Percentiles rank a stretch among this genome's conserved stretches.
phyloP scores from a whole-genome alignment of 2,888 invertebrate genomes.

The Willowsia nigromaculata region DNA sequence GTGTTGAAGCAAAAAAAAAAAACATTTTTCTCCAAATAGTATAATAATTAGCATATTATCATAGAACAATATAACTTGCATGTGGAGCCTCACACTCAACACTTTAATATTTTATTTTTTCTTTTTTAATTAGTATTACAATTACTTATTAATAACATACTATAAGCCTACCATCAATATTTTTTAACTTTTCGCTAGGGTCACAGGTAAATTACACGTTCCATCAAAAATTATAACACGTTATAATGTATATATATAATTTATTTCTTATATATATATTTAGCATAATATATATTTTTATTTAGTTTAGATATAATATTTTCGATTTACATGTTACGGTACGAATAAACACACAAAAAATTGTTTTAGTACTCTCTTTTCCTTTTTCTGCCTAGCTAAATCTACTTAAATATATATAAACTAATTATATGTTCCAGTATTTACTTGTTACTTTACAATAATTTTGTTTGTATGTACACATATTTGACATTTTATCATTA shows the following conservation, averaged over 20 bases:
- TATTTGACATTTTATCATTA: constrained; percentile 43
- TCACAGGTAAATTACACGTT: constrained; percentile 72
- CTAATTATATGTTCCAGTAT: constrained; percentile 20
- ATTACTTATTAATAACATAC: constrained; percentile 2
- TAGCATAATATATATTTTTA: constrained; percentile 39
- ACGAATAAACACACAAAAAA: constrained; percentile 57
- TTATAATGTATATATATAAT: constrained; percentile 53
- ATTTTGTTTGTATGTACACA: constrained; percentile 58
- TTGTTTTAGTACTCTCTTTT: constrained; percentile 56
- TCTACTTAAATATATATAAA: not conserved
- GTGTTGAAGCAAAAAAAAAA: constrained; percentile 22
- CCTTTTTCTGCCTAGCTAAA: not conserved
- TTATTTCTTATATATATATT: constrained; percentile 40
- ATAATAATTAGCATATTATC: not conserved
- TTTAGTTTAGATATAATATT: constrained; percentile 35
- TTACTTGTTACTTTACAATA: constrained; percentile 66
- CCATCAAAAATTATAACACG: constrained; percentile 69
- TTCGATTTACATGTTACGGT: constrained; percentile 58
- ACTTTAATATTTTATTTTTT: constrained; percentile 6
- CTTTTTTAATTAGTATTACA: not conserved
- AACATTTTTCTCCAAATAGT: too few relatives aligned
- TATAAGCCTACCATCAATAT: constrained; percentile 26
- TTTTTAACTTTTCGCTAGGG: constrained; percentile 63
- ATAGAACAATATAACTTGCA: constrained; percentile 10
- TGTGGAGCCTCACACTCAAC: constrained; percentile 40